Percentiles rank a stretch among this genome's conserved stretches.
phyloP scores from a whole-genome alignment of 2,113 vertebrate species.

The Amazona vittata region DNA sequence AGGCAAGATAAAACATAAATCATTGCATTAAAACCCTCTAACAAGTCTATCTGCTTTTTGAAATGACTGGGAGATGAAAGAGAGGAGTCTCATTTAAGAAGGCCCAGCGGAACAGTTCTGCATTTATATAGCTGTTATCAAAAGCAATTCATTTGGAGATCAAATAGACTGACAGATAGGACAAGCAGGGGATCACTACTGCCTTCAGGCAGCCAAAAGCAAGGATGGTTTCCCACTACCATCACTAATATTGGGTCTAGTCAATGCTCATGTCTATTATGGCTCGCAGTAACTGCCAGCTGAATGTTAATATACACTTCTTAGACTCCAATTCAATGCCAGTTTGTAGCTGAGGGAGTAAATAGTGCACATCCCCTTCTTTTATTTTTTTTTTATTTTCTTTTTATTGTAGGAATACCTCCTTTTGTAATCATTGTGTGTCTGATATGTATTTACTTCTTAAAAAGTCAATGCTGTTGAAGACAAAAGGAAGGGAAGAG shows the following conservation, averaged over 20 bases:
- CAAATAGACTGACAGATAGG: conserved; percentile 90
- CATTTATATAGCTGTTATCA: conserved; percentile 90
- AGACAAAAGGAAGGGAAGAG: background rate
- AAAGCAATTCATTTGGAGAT: conserved; percentile 92
- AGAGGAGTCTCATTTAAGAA: conserved; percentile 84
- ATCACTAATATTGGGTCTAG: conserved; percentile 80
- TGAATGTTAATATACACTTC: conserved; percentile 45
- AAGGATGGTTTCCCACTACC: conserved; percentile 75
- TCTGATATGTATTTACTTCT: background rate
- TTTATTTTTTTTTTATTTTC: background rate
- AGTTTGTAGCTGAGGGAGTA: background rate
- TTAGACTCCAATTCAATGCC: background rate
- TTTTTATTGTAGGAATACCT: background rate
- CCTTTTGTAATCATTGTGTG: background rate
- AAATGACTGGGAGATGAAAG: conserved; percentile 88
- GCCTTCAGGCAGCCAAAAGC: conserved; percentile 83
- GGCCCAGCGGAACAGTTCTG: conserved; percentile 85
- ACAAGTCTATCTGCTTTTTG: conserved; percentile 86
- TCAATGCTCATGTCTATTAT: conserved; percentile 71
- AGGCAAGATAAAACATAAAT: conserved; percentile 85
- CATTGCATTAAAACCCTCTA: conserved; percentile 85
- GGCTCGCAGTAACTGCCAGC: conserved; percentile 45
- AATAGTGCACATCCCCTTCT: background rate
- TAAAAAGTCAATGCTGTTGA: background rate
- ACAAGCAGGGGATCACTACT: conserved; percentile 83